Conservation (phyloP, 2,113 vertebrate genomes). For the Taurulus bubalis region DNA sequence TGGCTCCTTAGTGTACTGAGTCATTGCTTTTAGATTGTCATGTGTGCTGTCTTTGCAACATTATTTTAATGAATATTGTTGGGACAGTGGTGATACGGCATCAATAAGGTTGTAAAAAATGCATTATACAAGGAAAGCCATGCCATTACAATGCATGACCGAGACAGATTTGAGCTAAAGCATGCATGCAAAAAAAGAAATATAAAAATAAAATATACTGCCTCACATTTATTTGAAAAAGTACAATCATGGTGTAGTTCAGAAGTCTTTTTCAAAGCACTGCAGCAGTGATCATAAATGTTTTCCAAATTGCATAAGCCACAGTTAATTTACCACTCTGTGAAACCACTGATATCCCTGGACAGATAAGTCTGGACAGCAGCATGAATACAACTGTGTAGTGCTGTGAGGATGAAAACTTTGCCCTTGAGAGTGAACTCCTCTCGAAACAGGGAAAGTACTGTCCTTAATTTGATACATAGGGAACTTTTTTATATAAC, state of each 20-base stretch:
- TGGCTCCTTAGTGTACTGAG: background rate
- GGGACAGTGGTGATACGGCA: background rate
- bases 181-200: background rate
- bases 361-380: background rate
- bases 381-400: background rate
- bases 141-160: background rate
- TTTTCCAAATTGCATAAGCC: background rate
- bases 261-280: background rate
- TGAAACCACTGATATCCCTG: background rate
- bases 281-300: background rate
- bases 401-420: background rate
- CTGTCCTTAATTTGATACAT: background rate
- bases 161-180: background rate
- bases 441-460: background rate
- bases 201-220: background rate
- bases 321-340: background rate
- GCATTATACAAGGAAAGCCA: background rate
- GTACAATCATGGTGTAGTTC: background rate
- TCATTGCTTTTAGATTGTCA: background rate
- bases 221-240: background rate
- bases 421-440: background rate
- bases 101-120: background rate
- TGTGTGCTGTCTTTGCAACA: background rate
- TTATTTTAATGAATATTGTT: background rate
- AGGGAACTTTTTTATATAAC: background rate